Evolutionary conservation across 1,140 invertebrate genomes (phyloP).

Genomic region (Saxidomus purpurata): DNA sequence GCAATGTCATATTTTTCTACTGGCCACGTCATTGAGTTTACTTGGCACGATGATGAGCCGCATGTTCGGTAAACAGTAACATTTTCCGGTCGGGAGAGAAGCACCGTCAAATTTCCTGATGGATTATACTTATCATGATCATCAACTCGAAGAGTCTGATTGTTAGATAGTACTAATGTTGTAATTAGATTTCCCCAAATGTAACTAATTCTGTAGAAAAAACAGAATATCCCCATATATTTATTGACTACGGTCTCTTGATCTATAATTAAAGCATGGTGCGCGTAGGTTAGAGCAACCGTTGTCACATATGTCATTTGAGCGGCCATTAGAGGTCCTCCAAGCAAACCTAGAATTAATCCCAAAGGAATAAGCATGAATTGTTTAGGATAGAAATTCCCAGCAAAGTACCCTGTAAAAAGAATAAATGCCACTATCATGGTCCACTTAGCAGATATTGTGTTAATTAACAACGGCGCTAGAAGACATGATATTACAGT

Average conservation of each 20-base stretch:
- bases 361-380: constrained; percentile 81
- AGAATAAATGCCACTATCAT: constrained; percentile 81
- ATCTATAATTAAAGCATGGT: constrained; percentile 75
- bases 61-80: constrained; percentile 33
- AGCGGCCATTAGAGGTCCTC: constrained; percentile 84
- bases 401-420: constrained; percentile 83
- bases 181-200: constrained; percentile 85
- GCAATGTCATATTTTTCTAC: constrained; percentile 68
- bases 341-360: constrained; percentile 79
- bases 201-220: constrained; percentile 81
- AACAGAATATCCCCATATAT: constrained; percentile 85
- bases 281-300: constrained; percentile 81
- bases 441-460: constrained; percentile 84
- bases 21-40: constrained; percentile 48
- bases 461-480: constrained; percentile 83
- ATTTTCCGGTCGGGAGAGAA: background rate
- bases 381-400: constrained; percentile 83
- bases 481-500: constrained; percentile 84
- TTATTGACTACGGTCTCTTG: constrained; percentile 82
- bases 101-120: background rate
- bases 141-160: constrained; percentile 68
- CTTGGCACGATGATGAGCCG: constrained; percentile 70
- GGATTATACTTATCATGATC: constrained; percentile 35
- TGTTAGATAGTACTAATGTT: constrained; percentile 78
- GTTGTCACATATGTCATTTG: constrained; percentile 84